These are phyloP conservation scores for Chaetogeoica ovagalla DNA, from an alignment of 2,888 invertebrate genomes.

Conservation along the genomic window DNA sequence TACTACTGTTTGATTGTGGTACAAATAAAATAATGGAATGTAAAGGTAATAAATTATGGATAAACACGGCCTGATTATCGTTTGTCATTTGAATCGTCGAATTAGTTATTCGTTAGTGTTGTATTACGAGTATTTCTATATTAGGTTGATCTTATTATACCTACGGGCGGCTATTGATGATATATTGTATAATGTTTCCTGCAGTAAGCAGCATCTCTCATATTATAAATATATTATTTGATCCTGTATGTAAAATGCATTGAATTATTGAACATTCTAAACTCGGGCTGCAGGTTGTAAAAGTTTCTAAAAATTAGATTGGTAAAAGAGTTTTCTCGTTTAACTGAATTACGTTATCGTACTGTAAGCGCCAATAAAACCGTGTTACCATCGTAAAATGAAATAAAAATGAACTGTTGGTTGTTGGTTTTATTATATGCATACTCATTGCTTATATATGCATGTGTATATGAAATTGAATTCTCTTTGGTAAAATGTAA, in stretches of 20 bases:
- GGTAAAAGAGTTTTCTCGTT: neutral
- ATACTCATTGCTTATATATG: neutral
- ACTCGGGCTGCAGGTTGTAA: neutral
- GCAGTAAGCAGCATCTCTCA: too few species aligned
- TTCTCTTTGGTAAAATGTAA: too few species aligned
- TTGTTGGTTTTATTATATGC: conserved; percentile 5
- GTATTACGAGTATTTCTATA: conserved; percentile 30
- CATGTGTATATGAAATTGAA: too few species aligned
- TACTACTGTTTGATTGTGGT: neutral
- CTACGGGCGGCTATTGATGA: too few species aligned
- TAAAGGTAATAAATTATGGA: neutral
- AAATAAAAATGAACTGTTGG: neutral
- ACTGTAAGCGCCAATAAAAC: neutral
- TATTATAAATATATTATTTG: neutral
- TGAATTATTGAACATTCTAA: conserved; percentile 11
- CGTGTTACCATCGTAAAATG: neutral
- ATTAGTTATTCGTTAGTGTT: neutral
- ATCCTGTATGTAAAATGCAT: neutral
- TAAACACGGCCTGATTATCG: conserved; percentile 8
- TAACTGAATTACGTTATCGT: conserved; percentile 8
- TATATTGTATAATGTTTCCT: neutral
- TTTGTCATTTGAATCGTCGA: conserved; percentile 11
- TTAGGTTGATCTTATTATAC: conserved; percentile 1
- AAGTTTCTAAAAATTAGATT: neutral
- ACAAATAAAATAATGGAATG: neutral